These are phyloP conservation scores for Probaryconus sp. DNA, from an alignment of 1,140 invertebrate species.

Conservation along the genomic window DNA sequence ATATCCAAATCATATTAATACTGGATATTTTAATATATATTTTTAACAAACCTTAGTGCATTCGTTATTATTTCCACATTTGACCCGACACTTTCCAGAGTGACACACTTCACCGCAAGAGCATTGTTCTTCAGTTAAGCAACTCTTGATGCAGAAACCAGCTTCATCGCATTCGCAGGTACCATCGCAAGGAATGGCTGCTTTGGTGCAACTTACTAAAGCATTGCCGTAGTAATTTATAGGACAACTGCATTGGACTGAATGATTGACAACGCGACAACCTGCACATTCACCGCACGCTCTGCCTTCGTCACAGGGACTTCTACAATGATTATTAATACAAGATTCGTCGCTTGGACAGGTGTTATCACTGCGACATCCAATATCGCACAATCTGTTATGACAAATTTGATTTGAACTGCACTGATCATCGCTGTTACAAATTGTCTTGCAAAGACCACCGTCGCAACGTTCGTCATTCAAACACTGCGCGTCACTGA, in stretches of 20 bases:
- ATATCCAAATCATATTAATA: too few species aligned
- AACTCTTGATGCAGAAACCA: conserved; percentile 86
- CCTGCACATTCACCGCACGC: conserved; percentile 90
- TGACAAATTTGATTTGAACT: conserved; percentile 89
- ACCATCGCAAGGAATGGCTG: conserved; percentile 82
- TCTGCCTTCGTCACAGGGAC: conserved; percentile 85
- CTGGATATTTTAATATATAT: background rate
- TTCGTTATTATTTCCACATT: conserved; percentile 79
- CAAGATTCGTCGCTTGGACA: conserved; percentile 87
- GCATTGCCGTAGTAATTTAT: conserved; percentile 89
- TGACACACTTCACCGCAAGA: conserved; percentile 86
- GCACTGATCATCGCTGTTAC: conserved; percentile 90
- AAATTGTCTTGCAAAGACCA: conserved; percentile 88
- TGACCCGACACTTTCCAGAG: conserved; percentile 81
- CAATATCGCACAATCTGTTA: conserved; percentile 89
- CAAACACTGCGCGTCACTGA: conserved; percentile 87
- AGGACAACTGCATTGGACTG: conserved; percentile 90
- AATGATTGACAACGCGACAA: conserved; percentile 89
- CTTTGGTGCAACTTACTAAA: conserved; percentile 84
- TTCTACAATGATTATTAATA: conserved; percentile 88
- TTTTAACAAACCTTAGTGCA: conserved; percentile 73
- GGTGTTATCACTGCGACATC: conserved; percentile 89
- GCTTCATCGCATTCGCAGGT: conserved; percentile 86
- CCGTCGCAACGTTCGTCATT: conserved; percentile 90
- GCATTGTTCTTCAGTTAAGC: conserved; percentile 84